These are phyloP conservation scores for Pammene fasciana DNA, from an alignment of 2,888 invertebrate genomes.

Conservation along the genomic window DNA sequence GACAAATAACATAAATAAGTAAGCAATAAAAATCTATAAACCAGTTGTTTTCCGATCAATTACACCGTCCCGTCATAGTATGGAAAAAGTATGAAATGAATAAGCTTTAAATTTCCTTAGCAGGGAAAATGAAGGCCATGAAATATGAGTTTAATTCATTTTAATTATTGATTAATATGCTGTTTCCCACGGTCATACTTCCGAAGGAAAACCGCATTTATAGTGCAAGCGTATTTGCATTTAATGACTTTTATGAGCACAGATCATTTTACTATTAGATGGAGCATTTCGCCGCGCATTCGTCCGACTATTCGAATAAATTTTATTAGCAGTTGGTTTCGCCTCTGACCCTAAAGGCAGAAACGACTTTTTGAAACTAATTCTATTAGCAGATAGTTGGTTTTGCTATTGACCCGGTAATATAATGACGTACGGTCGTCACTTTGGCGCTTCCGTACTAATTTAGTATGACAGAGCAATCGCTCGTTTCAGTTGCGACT, in stretches of 20 bases:
- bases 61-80: slow-evolving; percentile 9
- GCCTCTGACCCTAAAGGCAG: no score
- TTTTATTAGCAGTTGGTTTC: no score
- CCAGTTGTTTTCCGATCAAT: slow-evolving; percentile 20
- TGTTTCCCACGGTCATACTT: slow-evolving; percentile 14
- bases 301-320: no score
- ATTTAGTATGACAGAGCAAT: no score
- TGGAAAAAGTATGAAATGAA: slow-evolving; percentile 26
- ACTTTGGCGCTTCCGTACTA: no score
- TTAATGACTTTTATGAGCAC: slow-evolving; percentile 4
- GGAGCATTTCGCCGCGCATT: no score
- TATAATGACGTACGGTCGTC: no score
- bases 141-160: not conserved
- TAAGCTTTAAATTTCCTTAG: slow-evolving; percentile 10
- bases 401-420: no score
- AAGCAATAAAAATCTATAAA: slow-evolving; percentile 2
- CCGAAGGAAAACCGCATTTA: slow-evolving; percentile 11
- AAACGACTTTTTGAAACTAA: no score
- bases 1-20: slow-evolving; percentile 8
- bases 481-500: no score
- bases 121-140: slow-evolving; percentile 8
- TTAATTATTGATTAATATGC: slow-evolving; percentile 5
- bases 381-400: no score
- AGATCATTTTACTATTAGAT: not conserved
- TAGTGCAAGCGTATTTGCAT: slow-evolving; percentile 4